Evolutionary conservation across 2,888 invertebrate genomes (phyloP), one percentile per base, ranked within the genome.

Genomic region (Cyaniris semiargus): DNA sequence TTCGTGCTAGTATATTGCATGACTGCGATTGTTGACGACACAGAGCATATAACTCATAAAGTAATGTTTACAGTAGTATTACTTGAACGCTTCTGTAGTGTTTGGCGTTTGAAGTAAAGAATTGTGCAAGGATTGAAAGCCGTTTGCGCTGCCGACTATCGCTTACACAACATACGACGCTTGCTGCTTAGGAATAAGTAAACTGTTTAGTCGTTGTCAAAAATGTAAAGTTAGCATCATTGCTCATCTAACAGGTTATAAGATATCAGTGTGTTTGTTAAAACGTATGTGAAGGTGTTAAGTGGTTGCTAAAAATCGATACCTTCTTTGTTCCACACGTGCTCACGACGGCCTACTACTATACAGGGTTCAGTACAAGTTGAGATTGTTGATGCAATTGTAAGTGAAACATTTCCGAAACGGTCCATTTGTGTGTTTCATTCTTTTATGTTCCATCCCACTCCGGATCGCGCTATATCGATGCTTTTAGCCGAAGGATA

Each of bases 351-450:
- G 88, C 87, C 87, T 82, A 83, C 87, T 18, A 66, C 66, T 87
- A 86, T 84, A 86, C 93, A 94, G 94, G 92, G 90, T 90, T 90
- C 89, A 90, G 88, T 91, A 86, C 91, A 91, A 91, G 94, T 93
- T 92, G 93, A 93, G 89, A 91, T 93, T 89, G 87, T 93, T 87
- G 89, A 95, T 83, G 88, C 94, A 86, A 94, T 92, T 94, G 95
- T 95, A 94, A 95, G 95, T 95, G 88, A 85, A 88, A 85, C 85
- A 86, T 86, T 86, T 85, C 89, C 87, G 87, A 87, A 86, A 87
- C 89, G 84, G 88, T 87, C 85, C 85, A 78, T 91, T 86, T 92
- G 89, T 93, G 93, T 93, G 92, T 92, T 90, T 86, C 86, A 86
- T 87, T 78, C 80, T 79, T 82, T 83, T 89, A 86, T 92, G 89